Base-by-base conservation (phyloP, 2,797 vertebrate species). In the Galagoides demidoff region DNA sequence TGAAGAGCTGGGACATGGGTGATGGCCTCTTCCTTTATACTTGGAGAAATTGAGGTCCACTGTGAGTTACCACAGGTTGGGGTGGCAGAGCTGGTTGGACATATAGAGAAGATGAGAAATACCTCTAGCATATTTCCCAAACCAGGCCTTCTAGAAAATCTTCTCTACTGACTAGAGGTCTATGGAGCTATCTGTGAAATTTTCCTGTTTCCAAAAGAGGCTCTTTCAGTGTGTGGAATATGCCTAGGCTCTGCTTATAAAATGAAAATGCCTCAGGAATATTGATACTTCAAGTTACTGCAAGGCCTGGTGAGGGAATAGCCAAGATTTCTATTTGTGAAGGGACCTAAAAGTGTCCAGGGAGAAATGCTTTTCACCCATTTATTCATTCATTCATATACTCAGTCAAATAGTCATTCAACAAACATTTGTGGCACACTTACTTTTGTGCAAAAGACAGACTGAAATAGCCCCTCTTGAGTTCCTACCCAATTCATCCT, bases 41-140 rank as follows among this genome's bases (percentile, higher is more conserved):
- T 31, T 61, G 81, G 79, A 73, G 92, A 85, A 94, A 92, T 86
- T 25, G 25, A 73, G 87, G 85, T 39, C 55, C 68, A 14, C n/a
- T 16, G 8, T 49, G 59, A 27, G 27, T 45, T 29, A 92, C 16
- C 31, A 76, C 20, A 29, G 92, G 29, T 34, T 0, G 4, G 57
- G 31, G 45, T 9, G 37, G 43, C 45, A 25, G 34, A 84, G 34
- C 70, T 78, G 71, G n/a, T 39, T 64, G n/a, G 55, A 95, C 68
- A 84, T 10, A 17, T 16, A 0, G 8, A 81, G 59, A 71, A 91
- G 55, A 9, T 2, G 61, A 16, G 16, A 34, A 34, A 20, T 1
- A 31, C 37, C 61, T 89, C 22, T 25, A 31, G 7, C 3, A 12
- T 27, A 2, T n/a, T 3, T 68, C 52, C 79, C 43, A 31, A 61